Percentiles rank a stretch among this genome's conserved stretches.
Evolutionary conservation across 2,797 vertebrate genomes (phyloP).

Genomic region (Phrynocephalus forsythii): DNA sequence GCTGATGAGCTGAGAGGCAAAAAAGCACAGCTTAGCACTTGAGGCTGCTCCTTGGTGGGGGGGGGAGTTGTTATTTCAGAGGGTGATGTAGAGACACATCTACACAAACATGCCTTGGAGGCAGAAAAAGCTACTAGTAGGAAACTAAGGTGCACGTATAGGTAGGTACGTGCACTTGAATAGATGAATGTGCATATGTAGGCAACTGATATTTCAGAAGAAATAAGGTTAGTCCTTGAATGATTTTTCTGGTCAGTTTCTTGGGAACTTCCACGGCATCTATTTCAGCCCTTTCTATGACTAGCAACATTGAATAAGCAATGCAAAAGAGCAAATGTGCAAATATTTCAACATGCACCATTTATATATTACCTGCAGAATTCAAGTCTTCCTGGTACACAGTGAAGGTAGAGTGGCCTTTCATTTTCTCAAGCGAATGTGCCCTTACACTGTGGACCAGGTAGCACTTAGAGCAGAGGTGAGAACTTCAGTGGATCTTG

Average conservation of each 20-base stretch:
- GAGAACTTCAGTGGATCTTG: too few relatives aligned
- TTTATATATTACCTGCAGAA: neutral
- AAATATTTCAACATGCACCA: neutral
- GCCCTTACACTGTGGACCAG: neutral
- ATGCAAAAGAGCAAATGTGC: neutral
- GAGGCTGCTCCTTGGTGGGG: slow-evolving; percentile 47
- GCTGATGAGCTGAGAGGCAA: slow-evolving; percentile 81
- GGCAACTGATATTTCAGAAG: neutral
- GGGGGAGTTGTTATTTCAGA: slow-evolving; percentile 50
- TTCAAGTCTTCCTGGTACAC: neutral
- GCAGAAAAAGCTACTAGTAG: too few relatives aligned
- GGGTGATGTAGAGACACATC: slow-evolving; percentile 15
- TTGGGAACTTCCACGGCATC: neutral
- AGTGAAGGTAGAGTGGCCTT: neutral
- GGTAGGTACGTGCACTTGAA: neutral
- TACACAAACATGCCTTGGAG: neutral
- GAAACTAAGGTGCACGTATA: neutral
- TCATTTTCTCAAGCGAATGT: too few relatives aligned
- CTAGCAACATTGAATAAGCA: neutral
- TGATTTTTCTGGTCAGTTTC: neutral
- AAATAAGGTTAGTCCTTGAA: neutral
- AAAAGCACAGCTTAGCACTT: slow-evolving; percentile 74
- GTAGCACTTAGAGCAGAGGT: neutral
- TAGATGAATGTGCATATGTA: too few relatives aligned
- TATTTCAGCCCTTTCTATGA: neutral